phyloP scores from a whole-genome alignment of 2,113 vertebrate genomes.

The Pimephales promelas region DNA sequence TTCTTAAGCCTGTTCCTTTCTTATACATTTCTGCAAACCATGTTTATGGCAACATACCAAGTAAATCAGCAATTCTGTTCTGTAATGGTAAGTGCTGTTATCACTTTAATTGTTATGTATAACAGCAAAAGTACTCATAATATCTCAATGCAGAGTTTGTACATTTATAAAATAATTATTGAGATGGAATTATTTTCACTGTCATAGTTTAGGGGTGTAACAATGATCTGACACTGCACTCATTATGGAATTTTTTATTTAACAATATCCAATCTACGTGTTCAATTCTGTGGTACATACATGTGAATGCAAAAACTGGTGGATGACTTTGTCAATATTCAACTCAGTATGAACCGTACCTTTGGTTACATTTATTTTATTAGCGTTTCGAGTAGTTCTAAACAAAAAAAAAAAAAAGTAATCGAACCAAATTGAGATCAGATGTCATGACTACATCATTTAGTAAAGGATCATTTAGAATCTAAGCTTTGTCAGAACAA shows the following conservation, averaged over 20 bases:
- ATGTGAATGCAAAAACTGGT: not conserved
- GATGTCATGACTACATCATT: not conserved
- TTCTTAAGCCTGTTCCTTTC: not conserved
- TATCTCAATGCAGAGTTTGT: not conserved
- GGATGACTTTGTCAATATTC: not conserved
- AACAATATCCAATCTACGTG: not conserved
- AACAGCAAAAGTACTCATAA: not conserved
- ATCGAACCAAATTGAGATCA: not conserved
- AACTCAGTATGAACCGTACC: not conserved
- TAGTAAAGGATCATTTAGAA: not conserved
- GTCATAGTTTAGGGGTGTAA: not conserved
- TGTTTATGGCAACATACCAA: slow-evolving; percentile 2
- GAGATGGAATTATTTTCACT: not conserved
- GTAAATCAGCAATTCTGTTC: not conserved
- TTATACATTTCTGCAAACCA: slow-evolving; percentile 19
- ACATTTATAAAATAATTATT: slow-evolving; percentile 3
- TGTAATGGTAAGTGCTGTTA: not conserved
- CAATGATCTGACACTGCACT: not conserved
- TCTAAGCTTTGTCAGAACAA: not conserved
- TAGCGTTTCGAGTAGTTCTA: not conserved
- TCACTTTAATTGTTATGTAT: not conserved
- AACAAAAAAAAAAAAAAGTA: not conserved
- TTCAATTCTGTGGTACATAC: not conserved
- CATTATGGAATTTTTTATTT: not conserved
- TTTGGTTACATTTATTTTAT: not conserved